Base-by-base conservation (phyloP, 2,113 vertebrate species). In the Pungitius pungitius region DNA sequence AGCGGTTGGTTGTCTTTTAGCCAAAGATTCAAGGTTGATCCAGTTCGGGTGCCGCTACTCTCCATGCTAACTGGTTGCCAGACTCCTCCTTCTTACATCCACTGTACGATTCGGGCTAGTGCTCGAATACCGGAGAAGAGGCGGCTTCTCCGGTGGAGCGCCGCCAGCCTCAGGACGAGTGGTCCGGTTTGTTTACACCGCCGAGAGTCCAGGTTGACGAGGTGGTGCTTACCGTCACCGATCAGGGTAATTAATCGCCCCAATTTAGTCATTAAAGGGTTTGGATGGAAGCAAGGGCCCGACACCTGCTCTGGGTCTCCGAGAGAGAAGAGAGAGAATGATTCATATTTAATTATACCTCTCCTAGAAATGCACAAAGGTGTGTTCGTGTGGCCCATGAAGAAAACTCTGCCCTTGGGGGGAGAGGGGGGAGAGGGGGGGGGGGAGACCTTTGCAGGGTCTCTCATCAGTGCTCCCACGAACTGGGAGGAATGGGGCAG, bases 201-300 rank as follows among this genome's bases (percentile, higher is more conserved):
- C 70, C 72, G 75, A 77, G 78, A 72, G 83, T 83, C 86, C 88
- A 88, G 85, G 84, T 89, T 86, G 80, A 83, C 13, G 79, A 77
- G 88, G 80, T 82, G 79, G 80, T 83, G 90, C 87, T 91, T 90
- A 88, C 86, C 81, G 75, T 86, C 84, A 82, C 81, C 69, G 71
- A 88, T 88, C 83, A 73, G 61, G 54, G 69, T 88, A 87, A 87
- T 83, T 88, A 86, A 89, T 88, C 81, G 77, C 77, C 74, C 75
- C 83, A 84, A 89, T 88, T 90, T 89, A 86, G 86, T 83, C 83
- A 84, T 89, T 88, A 83, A 27, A 62, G 84, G 77, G 85, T 85
- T 76, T 64, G 81, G 80, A 64, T 78, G 74, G 74, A 79, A 80
- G 30, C 1, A 27, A 71, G 72, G 65, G 69, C 64, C n/a, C 65